Base-by-base conservation (phyloP, 92 coral and sea anemone species). In the Bergia puertoricense region DNA sequence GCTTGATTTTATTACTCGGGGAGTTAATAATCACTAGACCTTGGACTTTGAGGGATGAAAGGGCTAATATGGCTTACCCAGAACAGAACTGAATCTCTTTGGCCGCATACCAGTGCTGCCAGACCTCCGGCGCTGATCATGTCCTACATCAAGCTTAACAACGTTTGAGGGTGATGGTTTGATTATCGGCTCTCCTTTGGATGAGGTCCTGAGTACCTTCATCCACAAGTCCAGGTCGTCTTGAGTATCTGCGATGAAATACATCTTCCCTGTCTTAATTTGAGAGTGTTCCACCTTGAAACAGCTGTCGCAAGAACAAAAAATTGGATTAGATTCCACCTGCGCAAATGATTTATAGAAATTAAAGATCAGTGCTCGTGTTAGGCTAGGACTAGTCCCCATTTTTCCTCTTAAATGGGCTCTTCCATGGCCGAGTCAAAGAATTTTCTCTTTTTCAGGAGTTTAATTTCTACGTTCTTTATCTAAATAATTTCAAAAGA, bases 151-250 rank as follows among this genome's bases (percentile, higher is more conserved):
- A 69, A 83, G 79, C 54, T 78, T 83, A 13, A 83, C 43, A 50
- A 81, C 37, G 30, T 43, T 83, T n/a, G 77, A 44, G 9, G 76
- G 65, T 5, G 86, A 83, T n/a, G 92, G 67, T 14, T 92, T 94
- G 14, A 51, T 85, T 14, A 88, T 90, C 22, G 48, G 66, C 76
- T 97, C 97, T 38, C 99, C 99, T 76, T 88, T 93, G 37, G 94
- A 88, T 5, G 99, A 91, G 14, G 91, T 66, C 8, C 90, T 50
- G n/a, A 97, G 88, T 18, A 89, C 89, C 22, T 82, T 59, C 36
- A 97, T 79, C 99, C 99, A 96, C 56, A 45, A 86, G 51, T 92
- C 94, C 90, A 94, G 90, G 50, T 94, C 98, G 39, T 92, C 96
- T 62, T 97, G 90, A 71, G 81, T 92, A 77, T 97, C 96, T 1